Evolutionary conservation across 2,113 vertebrate genomes (phyloP), one percentile per base, ranked within the genome.

Genomic region (Ahaetulla prasina): DNA sequence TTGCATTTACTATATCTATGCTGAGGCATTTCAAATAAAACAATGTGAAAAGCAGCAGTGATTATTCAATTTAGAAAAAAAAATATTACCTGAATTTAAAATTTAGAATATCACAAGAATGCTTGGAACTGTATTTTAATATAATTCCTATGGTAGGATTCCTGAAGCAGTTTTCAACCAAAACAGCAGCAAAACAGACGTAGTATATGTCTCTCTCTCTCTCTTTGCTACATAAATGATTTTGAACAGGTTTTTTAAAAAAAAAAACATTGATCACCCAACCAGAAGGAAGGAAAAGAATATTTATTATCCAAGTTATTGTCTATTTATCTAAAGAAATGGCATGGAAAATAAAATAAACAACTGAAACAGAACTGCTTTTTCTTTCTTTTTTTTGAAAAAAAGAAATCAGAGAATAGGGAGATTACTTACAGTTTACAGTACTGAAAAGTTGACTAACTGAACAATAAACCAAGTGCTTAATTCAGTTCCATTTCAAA

Each of bases 381-480:
- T 68, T 68, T 68, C 3, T 30, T 63, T 30, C 1, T 55, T 23
- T 54, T 89, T 43, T 87, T 50, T 11, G n/a, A 86, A 93, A 95
- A 94, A 90, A 85, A 92, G 45, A 87, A 92, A 91, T 87, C 53
- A 92, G 80, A 89, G 11, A 35, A 94, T n/a, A 47, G 3, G 9
- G n/a, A 94, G 80, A 35, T 92, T 93, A 93, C 93, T 2, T 92
- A 10, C 2, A 12, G 74, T 68, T 91, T 92, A 91, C 47, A 94
- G 89, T 52, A 95, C 87, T 95, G 96, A 96, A 97, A 97, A 95
- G 90, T 87, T 85, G 54, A 92, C 87, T 35, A 92, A 95, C 91
- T 55, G 94, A 95, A 90, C 93, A 94, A 93, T 95, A 93, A 0
- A 22, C 89, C 88, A 93, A 95, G 91, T 35, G 92, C 94, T 93